These are phyloP conservation scores for Boulengeromyrus knoepffleri DNA, from an alignment of 2,113 vertebrate species.

Conservation along the genomic window DNA sequence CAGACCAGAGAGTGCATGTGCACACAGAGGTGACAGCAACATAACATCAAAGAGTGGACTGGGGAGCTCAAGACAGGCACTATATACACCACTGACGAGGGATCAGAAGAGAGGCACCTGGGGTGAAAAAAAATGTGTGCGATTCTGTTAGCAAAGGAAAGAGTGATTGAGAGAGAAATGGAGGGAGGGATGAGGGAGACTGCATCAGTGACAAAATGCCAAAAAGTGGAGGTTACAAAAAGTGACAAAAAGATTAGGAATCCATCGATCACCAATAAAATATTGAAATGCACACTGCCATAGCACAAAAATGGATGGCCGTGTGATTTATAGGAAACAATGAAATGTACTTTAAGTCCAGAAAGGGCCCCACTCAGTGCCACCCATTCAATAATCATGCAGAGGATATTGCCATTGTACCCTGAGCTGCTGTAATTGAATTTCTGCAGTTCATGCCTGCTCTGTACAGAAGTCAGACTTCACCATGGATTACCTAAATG, in stretches of 20 bases:
- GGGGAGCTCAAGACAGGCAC: too few species aligned
- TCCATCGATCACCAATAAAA: conserved; percentile 72
- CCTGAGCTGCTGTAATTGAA: conserved; percentile 11
- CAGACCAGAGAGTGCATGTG: too few species aligned
- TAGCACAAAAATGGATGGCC: conserved; percentile 57
- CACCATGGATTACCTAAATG: neutral
- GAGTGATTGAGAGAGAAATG: neutral
- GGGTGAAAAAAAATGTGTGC: neutral
- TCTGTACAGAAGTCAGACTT: neutral
- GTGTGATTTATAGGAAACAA: conserved; percentile 56
- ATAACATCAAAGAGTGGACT: too few species aligned
- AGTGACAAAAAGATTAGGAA: conserved; percentile 60
- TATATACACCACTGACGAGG: too few species aligned
- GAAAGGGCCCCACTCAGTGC: conserved; percentile 11
- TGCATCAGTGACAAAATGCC: conserved; percentile 56
- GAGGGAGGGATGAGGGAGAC: neutral
- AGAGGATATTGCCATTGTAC: neutral
- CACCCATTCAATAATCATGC: neutral
- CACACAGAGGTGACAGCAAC: too few species aligned
- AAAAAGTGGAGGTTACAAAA: conserved; percentile 55
- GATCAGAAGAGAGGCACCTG: too few species aligned
- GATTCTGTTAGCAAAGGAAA: neutral
- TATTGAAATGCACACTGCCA: conserved; percentile 62
- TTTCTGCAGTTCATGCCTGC: conserved; percentile 8
- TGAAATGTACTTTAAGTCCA: conserved; percentile 47